These are phyloP conservation scores for Hyaena hyaena DNA, from an alignment of 2,113 vertebrate species.

Conservation along the genomic window DNA sequence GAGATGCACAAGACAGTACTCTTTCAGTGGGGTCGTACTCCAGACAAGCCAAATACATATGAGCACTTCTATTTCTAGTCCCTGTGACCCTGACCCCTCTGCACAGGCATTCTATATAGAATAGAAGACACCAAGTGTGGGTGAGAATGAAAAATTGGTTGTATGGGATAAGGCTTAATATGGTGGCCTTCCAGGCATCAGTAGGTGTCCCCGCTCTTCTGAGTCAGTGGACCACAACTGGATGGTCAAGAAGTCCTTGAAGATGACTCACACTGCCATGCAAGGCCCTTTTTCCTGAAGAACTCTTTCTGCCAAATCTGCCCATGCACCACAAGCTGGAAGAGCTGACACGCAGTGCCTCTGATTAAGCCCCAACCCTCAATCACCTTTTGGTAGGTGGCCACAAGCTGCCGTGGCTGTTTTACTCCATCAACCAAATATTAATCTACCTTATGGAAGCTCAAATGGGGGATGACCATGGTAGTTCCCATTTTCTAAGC, in stretches of 20 bases:
- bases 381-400: background rate
- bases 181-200: background rate
- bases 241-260: background rate
- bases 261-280: background rate
- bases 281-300: background rate
- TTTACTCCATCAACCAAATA: background rate
- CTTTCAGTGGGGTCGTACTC: background rate
- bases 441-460: background rate
- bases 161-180: background rate
- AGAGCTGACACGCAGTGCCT: background rate
- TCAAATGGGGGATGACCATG: background rate
- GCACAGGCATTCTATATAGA: background rate
- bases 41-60: background rate
- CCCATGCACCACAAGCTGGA: background rate
- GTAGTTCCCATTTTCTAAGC: background rate
- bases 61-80: background rate
- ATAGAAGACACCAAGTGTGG: background rate
- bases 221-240: background rate
- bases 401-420: background rate
- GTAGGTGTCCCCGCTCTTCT: background rate
- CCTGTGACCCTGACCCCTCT: background rate
- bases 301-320: background rate
- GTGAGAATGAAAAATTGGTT: background rate
- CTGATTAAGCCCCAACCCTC: background rate
- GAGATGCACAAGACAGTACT: accelerated